phyloP scores from a whole-genome alignment of 2,888 invertebrate species.

The Folsomia candida region DNA sequence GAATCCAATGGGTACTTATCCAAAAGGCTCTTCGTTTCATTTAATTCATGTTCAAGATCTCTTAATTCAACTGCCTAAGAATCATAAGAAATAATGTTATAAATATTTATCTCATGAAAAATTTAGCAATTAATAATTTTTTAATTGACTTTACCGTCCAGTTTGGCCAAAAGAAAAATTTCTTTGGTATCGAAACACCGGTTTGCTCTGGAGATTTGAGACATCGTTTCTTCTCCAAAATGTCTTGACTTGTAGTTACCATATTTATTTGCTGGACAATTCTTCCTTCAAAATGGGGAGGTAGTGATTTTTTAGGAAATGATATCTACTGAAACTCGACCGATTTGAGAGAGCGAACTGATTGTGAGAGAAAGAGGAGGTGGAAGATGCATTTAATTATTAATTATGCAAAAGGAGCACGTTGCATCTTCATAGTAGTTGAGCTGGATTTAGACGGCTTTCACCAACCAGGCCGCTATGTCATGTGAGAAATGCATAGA shows the following conservation, averaged over 20 bases:
- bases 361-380: too few species aligned
- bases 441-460: too few species aligned
- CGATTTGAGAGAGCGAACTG: too few species aligned
- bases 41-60: constrained; percentile 65
- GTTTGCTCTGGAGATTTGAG: background rate
- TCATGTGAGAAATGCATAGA: too few species aligned
- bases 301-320: too few species aligned
- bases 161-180: background rate
- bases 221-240: background rate
- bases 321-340: too few species aligned
- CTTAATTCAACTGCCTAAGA: constrained; percentile 21
- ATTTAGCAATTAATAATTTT: background rate
- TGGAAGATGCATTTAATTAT: too few species aligned
- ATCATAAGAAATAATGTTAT: constrained; percentile 6
- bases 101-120: background rate
- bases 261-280: background rate
- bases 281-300: too few species aligned
- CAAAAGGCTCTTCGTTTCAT: constrained; percentile 72
- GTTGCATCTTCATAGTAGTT: too few species aligned
- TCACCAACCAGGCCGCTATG: too few species aligned
- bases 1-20: constrained; percentile 71
- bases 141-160: background rate
- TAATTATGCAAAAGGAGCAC: too few species aligned
- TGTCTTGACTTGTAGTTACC: background rate
- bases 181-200: background rate